phyloP scores from a whole-genome alignment of 2,797 vertebrate species.

The Galaxias olidus region DNA sequence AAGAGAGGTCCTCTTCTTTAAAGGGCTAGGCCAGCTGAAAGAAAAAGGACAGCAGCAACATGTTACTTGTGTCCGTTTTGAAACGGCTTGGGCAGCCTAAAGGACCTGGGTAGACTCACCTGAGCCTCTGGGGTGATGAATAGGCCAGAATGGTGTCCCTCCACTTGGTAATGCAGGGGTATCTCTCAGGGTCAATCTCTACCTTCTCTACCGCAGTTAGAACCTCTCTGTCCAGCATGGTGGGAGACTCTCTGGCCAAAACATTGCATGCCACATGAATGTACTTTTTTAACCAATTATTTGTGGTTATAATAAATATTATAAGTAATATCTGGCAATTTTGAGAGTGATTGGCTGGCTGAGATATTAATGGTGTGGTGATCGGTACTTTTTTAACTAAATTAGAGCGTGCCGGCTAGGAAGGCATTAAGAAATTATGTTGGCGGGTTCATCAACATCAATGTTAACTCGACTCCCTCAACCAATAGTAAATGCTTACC shows the following conservation, averaged over 20 bases:
- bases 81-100: background rate
- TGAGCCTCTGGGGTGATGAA: conserved; percentile 71
- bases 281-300: background rate
- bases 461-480: background rate
- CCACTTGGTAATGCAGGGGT: conserved; percentile 72
- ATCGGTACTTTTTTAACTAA: too few species aligned
- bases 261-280: background rate
- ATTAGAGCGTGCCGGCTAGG: too few species aligned
- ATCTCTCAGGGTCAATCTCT: conserved; percentile 67
- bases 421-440: background rate
- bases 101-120: conserved; percentile 56
- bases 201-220: conserved; percentile 67
- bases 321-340: too few species aligned
- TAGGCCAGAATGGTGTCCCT: conserved; percentile 59
- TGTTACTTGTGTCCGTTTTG: background rate
- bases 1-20: conserved; percentile 45
- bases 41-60: conserved; percentile 7
- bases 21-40: conserved; percentile 79
- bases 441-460: background rate
- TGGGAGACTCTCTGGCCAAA: conserved; percentile 72
- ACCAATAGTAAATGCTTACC: conserved; percentile 65
- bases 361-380: too few species aligned
- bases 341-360: too few species aligned
- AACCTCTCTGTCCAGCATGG: conserved; percentile 80
- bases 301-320: background rate